Percentiles rank a stretch among this genome's conserved stretches.
phyloP scores from a whole-genome alignment of 2,113 vertebrate genomes.

The Microcebus lehilahytsara region DNA sequence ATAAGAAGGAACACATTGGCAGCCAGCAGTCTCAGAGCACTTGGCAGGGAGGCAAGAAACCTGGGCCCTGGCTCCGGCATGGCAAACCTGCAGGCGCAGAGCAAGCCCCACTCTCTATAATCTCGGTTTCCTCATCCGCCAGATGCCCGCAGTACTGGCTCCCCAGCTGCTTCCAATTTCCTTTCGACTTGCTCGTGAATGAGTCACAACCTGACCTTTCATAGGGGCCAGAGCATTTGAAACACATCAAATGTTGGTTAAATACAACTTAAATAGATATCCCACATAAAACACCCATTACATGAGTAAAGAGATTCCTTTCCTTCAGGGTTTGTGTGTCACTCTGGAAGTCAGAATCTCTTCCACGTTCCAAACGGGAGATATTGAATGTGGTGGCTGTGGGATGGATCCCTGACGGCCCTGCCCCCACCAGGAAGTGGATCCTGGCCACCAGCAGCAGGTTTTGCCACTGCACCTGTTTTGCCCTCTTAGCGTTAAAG shows the following conservation, averaged over 20 bases:
- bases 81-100: not conserved
- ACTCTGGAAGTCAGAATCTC: not conserved
- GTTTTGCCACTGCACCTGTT: not conserved
- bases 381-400: not conserved
- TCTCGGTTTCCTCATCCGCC: not conserved
- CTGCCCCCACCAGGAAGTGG: not conserved
- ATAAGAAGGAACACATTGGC: not conserved
- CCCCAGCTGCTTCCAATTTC: not conserved
- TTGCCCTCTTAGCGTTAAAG: not conserved
- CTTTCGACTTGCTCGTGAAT: not conserved
- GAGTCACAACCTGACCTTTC: not conserved
- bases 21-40: not conserved
- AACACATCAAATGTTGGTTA: conserved; percentile 23
- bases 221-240: not conserved
- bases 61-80: not conserved
- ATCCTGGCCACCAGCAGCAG: not conserved
- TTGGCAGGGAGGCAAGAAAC: not conserved
- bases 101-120: not conserved
- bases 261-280: not conserved
- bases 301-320: not conserved
- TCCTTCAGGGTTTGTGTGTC: not conserved
- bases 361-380: not conserved
- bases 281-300: not conserved
- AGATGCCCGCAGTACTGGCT: not conserved
- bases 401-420: not conserved